Conservation (phyloP, 2,797 vertebrate genomes). For the Nyctibius grandis region DNA sequence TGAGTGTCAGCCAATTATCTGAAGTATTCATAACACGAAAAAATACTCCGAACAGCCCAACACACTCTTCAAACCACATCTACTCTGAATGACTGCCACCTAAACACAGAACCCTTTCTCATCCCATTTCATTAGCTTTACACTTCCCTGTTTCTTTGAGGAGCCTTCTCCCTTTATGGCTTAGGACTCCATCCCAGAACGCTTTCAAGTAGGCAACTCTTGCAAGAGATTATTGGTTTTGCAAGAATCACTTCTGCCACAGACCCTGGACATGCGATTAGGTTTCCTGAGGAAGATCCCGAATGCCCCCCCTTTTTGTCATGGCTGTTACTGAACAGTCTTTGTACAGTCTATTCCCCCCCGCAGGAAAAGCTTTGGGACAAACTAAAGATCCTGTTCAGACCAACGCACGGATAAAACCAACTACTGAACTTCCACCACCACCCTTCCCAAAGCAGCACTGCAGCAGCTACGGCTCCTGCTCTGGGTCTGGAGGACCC, state of each 20-base stretch:
- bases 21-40: background rate
- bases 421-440: too few relatives aligned
- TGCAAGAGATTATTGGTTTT: background rate
- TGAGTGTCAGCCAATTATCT: background rate
- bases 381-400: background rate
- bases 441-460: rapidly evolving
- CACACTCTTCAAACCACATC: background rate
- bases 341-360: background rate
- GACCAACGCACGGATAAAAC: background rate
- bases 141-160: background rate
- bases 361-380: background rate
- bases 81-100: background rate
- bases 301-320: background rate
- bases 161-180: background rate
- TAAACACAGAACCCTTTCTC: background rate
- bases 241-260: background rate
- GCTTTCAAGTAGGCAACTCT: background rate
- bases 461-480: background rate
- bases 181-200: background rate
- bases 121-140: background rate
- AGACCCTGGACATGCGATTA: background rate
- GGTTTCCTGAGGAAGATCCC: background rate
- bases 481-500: background rate
- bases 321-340: background rate
- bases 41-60: background rate